Evolutionary conservation across 2,113 vertebrate species (phyloP).

Genomic region (Tachuris rubrigastra): DNA sequence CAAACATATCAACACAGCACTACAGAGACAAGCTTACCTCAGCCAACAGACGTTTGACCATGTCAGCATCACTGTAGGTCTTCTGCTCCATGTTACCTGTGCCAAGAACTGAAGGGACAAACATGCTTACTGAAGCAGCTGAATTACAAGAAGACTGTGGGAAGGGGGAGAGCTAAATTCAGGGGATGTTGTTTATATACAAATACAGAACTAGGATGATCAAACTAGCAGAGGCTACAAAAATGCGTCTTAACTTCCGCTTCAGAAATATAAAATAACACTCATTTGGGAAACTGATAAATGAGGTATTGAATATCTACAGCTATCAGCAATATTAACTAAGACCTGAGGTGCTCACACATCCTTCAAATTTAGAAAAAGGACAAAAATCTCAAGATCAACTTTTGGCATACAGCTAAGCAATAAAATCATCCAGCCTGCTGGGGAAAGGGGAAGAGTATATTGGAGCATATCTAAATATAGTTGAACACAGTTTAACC

Average conservation of each 20-base stretch:
- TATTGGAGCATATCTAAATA: not conserved
- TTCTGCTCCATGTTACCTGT: constrained; percentile 85
- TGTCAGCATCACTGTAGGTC: constrained; percentile 88
- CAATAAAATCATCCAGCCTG: not conserved
- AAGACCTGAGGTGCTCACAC: not conserved
- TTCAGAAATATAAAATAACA: not conserved
- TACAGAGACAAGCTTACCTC: constrained; percentile 78
- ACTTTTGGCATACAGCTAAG: not conserved
- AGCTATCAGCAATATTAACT: not conserved
- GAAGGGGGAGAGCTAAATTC: not conserved
- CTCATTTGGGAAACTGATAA: not conserved
- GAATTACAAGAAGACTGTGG: not conserved
- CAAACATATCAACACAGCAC: not conserved
- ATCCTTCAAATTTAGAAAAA: not conserved
- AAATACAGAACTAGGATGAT: not conserved
- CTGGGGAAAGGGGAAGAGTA: not conserved
- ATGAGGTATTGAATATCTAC: not conserved
- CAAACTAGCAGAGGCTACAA: not conserved
- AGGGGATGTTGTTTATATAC: not conserved
- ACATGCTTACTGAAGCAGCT: not conserved
- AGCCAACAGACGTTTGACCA: constrained; percentile 89
- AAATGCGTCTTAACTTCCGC: not conserved
- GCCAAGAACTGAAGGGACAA: constrained; percentile 81
- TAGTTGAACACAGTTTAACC: not conserved
- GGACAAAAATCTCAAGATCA: not conserved